These are phyloP conservation scores for Cyclargus thomasi DNA, from an alignment of 1,140 invertebrate genomes.

Conservation along the genomic window DNA sequence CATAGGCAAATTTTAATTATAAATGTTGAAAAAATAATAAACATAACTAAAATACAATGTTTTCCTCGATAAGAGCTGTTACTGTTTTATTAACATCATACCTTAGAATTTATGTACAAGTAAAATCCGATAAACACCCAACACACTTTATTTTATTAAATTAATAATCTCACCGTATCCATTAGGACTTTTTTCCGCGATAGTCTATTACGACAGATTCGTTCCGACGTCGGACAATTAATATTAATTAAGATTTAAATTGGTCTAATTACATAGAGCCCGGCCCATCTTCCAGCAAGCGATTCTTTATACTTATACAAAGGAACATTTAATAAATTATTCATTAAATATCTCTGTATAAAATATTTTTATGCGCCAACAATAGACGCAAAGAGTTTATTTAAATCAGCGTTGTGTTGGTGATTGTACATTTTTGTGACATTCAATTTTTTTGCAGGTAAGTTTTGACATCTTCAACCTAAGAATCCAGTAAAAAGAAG, in stretches of 20 bases:
- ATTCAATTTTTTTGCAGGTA: conserved; percentile 7
- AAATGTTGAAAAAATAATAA: background rate
- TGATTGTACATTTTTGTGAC: conserved; percentile 2
- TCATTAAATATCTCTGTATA: conserved; percentile 18
- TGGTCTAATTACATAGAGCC: conserved; percentile 72
- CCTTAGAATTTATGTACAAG: background rate
- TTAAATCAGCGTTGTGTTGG: background rate
- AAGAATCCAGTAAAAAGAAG: no score
- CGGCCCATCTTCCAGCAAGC: conserved; percentile 53
- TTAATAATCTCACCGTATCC: conserved; percentile 48
- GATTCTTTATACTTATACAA: conserved; percentile 38
- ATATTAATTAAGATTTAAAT: conserved; percentile 74
- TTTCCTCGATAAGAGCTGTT: background rate
- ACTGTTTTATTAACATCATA: background rate
- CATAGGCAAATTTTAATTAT: background rate
- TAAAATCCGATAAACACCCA: conserved; percentile 24
- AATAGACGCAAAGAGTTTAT: background rate
- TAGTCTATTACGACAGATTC: conserved; percentile 65
- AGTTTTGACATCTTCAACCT: background rate
- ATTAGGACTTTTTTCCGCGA: conserved; percentile 53
- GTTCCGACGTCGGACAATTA: conserved; percentile 69
- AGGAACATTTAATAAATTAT: conserved; percentile 24
- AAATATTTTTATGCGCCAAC: conserved; percentile 7
- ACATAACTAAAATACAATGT: background rate
- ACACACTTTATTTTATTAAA: conserved; percentile 43